Base-by-base conservation (phyloP, 2,888 invertebrate species). In the Dilophus febrilis region DNA sequence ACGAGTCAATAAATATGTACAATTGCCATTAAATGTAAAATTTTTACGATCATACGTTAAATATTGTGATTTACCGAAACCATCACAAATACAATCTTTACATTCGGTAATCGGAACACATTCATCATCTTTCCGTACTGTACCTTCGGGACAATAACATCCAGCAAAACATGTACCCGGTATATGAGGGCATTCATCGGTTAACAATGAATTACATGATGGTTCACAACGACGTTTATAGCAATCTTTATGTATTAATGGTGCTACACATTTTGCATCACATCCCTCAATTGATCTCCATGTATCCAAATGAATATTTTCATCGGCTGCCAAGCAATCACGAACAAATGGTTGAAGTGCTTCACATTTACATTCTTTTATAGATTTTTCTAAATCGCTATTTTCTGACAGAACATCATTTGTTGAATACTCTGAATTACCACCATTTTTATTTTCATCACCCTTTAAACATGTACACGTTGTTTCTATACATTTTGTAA, bases 241-340 rank as follows among this genome's bases (percentile, higher is more conserved):
- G 56, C 87, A 87, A 56, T 86, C 86, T 49, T 76, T 72, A 58
- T 83, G 80, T n/a, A 84, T 75, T 35, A 86, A 67, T 0, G 84
- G 83, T 0, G 77, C 55, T 0, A 77, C 72, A 52, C 88, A 90
- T 6, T 67, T 64, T 3, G 74, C 72, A 45, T 79, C 83, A 53
- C 85, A 86, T 46, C 79, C 72, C 49, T 76, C 67, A 47, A 69
- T 64, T 35, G 74, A 68, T 49, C 84, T 67, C 85, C 85, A 85
- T 27, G 70, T 70, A 1, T 72, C 67, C 6, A 87, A 52, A 47
- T 83, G 76, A 2, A 74, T 60, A 35, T 66, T 61, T 13, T 69
- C 69, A 47, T 77, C 72, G 0, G 68, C 66, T 1, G 76, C 72
- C 42, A 81, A 64, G 48, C 87, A 87, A 49, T 82, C 77, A 0